These are phyloP conservation scores for Cisticola juncidis DNA, from an alignment of 2,113 vertebrate genomes.

Conservation along the genomic window DNA sequence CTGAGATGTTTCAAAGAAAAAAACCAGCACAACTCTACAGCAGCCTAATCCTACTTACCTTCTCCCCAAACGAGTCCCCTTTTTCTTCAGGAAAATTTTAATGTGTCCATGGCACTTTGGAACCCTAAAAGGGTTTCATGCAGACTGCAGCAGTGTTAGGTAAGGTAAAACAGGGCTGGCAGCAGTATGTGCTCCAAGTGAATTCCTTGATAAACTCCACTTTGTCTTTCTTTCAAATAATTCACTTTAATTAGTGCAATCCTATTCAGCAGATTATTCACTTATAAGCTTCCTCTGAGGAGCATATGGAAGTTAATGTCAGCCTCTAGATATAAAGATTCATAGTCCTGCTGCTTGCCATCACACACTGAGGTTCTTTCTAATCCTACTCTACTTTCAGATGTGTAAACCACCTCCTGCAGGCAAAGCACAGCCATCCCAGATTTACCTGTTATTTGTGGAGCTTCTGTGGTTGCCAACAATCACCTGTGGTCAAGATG, in stretches of 20 bases:
- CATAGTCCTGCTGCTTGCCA: background rate
- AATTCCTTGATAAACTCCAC: background rate
- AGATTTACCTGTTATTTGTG: background rate
- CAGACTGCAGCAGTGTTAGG: background rate
- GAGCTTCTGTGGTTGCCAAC: background rate
- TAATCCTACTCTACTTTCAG: background rate
- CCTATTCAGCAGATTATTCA: background rate
- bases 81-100: background rate
- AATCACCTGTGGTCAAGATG: background rate
- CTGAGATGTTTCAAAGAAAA: background rate
- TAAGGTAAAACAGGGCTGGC: background rate
- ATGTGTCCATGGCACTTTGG: background rate
- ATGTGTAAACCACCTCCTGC: background rate
- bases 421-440: accelerated
- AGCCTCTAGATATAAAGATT: background rate
- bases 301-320: background rate
- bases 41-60: background rate
- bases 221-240: background rate
- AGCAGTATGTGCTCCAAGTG: background rate
- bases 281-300: background rate
- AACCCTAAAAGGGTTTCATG: background rate
- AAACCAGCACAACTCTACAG: background rate
- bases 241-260: background rate
- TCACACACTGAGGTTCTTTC: background rate
- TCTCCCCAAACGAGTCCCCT: background rate